Evolutionary conservation across 2,888 invertebrate species (phyloP).

Genomic region (Argyra leucocephala): DNA sequence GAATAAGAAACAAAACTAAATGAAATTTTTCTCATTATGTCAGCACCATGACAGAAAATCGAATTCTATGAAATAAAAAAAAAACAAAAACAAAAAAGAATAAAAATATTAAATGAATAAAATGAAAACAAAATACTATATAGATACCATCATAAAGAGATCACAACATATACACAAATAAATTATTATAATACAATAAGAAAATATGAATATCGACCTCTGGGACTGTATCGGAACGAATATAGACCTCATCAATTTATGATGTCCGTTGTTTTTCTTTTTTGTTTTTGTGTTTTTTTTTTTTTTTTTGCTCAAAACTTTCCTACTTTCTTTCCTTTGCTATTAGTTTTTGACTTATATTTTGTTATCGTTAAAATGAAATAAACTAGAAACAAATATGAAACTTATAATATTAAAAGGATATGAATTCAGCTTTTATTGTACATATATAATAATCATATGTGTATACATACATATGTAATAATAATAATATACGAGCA

Average conservation of each 20-base stretch:
- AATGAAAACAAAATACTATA: neutral
- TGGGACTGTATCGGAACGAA: neutral
- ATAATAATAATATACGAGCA: too few relatives aligned
- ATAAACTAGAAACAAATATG: too few relatives aligned
- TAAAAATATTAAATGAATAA: neutral
- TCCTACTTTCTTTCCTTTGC: neutral
- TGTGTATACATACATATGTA: too few relatives aligned
- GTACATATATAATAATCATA: too few relatives aligned
- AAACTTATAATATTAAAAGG: too few relatives aligned
- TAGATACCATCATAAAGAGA: neutral
- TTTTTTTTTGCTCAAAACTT: too few relatives aligned
- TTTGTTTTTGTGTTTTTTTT: neutral
- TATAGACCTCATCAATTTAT: slow-evolving; percentile 6
- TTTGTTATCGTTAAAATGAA: too few relatives aligned
- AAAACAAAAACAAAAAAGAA: too few relatives aligned
- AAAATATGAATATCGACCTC: neutral
- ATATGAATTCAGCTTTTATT: too few relatives aligned
- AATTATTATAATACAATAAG: neutral
- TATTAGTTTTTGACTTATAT: too few relatives aligned
- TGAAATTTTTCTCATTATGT: slow-evolving; percentile 6
- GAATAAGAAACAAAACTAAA: neutral
- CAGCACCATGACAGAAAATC: slow-evolving; percentile 3
- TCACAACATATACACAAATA: neutral
- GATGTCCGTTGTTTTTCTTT: neutral
- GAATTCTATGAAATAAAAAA: neutral